Conservation (phyloP, 2,113 vertebrate genomes). For the Cathartes aura region DNA sequence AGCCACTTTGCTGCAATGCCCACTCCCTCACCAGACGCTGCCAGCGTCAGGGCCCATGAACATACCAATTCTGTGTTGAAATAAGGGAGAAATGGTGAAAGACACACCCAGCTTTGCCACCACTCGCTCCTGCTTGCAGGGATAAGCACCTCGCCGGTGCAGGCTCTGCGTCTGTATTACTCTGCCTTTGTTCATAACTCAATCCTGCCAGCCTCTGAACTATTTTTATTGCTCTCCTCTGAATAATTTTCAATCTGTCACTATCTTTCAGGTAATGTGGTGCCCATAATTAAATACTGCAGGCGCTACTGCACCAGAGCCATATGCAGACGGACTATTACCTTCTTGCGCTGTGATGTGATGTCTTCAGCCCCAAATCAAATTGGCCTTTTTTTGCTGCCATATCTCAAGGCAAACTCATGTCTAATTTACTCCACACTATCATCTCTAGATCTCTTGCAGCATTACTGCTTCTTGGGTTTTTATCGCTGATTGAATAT, state of each 20-base stretch:
- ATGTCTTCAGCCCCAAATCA: slow-evolving; percentile 66
- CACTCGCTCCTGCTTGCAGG: background rate
- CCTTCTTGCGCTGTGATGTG: slow-evolving; percentile 34
- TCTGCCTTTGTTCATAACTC: slow-evolving; percentile 50
- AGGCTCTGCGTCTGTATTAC: background rate
- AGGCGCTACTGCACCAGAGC: slow-evolving; percentile 39
- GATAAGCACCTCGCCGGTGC: background rate
- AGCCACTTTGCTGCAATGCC: background rate
- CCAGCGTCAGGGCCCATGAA: background rate
- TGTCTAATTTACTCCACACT: slow-evolving; percentile 61
- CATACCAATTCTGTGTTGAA: background rate
- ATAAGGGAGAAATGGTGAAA: background rate
- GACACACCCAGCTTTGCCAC: background rate
- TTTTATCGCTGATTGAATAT: slow-evolving; percentile 61
- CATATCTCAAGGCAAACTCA: slow-evolving; percentile 72
- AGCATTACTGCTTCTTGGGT: slow-evolving; percentile 41
- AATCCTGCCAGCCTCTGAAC: slow-evolving; percentile 56
- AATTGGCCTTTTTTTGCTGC: slow-evolving; percentile 60
- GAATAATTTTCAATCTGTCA: slow-evolving; percentile 71
- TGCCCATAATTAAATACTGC: slow-evolving; percentile 71
- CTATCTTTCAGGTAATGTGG: slow-evolving; percentile 61
- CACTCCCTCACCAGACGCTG: background rate
- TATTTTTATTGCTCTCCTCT: slow-evolving; percentile 66
- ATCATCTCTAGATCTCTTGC: slow-evolving; percentile 53
- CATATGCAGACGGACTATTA: slow-evolving; percentile 52